phyloP scores from a whole-genome alignment of 2,888 invertebrate genomes.

The Morinoia aosen region DNA sequence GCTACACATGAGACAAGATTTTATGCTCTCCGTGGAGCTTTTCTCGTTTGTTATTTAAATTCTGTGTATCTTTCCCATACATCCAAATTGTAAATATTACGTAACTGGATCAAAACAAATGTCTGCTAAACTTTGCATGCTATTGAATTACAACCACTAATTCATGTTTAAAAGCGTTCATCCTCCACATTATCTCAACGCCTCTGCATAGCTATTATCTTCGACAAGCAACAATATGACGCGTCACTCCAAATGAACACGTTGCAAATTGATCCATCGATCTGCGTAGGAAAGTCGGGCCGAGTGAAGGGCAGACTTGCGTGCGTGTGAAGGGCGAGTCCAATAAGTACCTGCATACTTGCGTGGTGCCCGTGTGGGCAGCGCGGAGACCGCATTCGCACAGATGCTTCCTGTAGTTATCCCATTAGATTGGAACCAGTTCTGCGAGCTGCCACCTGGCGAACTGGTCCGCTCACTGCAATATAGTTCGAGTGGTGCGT shows the following conservation, averaged over 20 bases:
- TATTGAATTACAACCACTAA: not conserved
- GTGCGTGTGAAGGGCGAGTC: not conserved
- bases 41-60: not conserved
- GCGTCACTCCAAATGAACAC: not conserved
- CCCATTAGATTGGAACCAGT: not conserved
- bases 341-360: not conserved
- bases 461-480: not conserved
- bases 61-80: not conserved
- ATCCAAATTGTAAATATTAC: not conserved
- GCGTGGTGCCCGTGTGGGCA: not conserved
- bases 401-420: slow-evolving; percentile 1
- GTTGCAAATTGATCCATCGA: not conserved
- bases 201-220: not conserved
- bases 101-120: not conserved
- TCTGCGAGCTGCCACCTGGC: not conserved
- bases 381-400: not conserved
- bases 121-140: not conserved
- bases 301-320: not conserved
- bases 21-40: not conserved
- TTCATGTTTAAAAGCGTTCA: not conserved
- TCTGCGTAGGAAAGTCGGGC: not conserved
- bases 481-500: not conserved
- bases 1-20: no score
- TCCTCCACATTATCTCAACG: not conserved
- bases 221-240: not conserved